Percentiles rank a stretch among this genome's conserved stretches.
Conservation (phyloP, 2,888 invertebrate genomes). For the Dastarcus helophoroides region DNA sequence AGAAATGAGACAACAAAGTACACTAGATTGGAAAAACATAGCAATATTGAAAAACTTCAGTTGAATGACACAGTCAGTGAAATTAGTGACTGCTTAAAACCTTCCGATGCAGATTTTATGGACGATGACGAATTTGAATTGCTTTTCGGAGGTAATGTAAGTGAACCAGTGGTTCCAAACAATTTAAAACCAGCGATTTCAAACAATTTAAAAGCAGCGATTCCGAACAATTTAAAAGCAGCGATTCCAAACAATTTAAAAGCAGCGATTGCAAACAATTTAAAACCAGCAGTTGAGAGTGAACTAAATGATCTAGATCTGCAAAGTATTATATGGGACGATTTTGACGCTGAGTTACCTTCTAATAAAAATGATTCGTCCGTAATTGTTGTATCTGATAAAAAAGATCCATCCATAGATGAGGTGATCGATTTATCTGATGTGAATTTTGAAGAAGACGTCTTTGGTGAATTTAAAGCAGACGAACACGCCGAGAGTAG, state of each 20-base stretch:
- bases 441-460: constrained; percentile 18
- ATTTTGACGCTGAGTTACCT: no score
- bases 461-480: constrained; percentile 1
- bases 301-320: constrained; percentile 15
- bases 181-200: not conserved
- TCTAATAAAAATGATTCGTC: not conserved
- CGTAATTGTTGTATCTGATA: constrained; percentile 3
- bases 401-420: constrained; percentile 1
- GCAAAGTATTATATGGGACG: constrained; percentile 16
- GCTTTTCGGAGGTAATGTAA: constrained; percentile 15
- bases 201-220: not conserved
- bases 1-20: no score
- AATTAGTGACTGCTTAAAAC: constrained; percentile 1
- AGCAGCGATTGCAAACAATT: constrained; percentile 3
- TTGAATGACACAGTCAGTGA: not conserved
- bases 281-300: constrained; percentile 2
- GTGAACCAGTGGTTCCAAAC: not conserved
- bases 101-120: constrained; percentile 23
- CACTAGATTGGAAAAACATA: no score
- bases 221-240: constrained; percentile 2
- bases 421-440: constrained; percentile 6
- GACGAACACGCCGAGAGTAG: constrained; percentile 9
- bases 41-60: not conserved
- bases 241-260: constrained; percentile 7
- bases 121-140: constrained; percentile 26